Conservation (phyloP, 2,113 vertebrate genomes). For the Xenopus laevis region DNA sequence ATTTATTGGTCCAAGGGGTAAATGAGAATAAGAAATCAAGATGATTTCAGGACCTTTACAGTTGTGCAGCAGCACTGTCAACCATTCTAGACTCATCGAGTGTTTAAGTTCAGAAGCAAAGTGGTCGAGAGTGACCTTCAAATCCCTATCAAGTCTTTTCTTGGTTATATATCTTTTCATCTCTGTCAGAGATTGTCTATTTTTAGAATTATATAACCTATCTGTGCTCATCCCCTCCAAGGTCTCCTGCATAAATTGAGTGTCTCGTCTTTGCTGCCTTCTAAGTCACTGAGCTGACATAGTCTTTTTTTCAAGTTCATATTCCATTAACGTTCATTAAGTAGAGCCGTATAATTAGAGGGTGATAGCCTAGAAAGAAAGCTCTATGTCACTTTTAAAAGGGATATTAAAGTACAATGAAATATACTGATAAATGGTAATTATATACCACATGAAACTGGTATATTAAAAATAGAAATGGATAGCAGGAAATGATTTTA, state of each 20-base stretch:
- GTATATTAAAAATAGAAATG: slow-evolving; percentile 32
- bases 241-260: slow-evolving; percentile 42
- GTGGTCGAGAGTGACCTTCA: slow-evolving; percentile 32
- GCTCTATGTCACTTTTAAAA: slow-evolving; percentile 32
- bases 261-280: slow-evolving; percentile 35
- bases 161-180: slow-evolving; percentile 44
- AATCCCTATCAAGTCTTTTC: slow-evolving; percentile 35
- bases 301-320: slow-evolving; percentile 40
- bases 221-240: slow-evolving; percentile 39
- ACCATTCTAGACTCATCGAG: background rate
- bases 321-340: slow-evolving; percentile 44
- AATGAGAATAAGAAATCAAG: too few species aligned
- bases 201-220: slow-evolving; percentile 43
- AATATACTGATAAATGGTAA: slow-evolving; percentile 30
- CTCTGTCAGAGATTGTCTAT: slow-evolving; percentile 41
- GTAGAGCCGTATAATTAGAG: slow-evolving; percentile 37
- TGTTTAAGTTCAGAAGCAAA: slow-evolving; percentile 18
- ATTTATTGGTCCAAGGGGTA: too few species aligned
- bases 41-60: too few species aligned
- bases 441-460: slow-evolving; percentile 24
- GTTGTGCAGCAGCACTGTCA: too few species aligned
- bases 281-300: slow-evolving; percentile 38
- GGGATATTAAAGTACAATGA: slow-evolving; percentile 43
- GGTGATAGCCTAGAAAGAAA: slow-evolving; percentile 40
- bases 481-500: slow-evolving; percentile 1